A percentile compares a stretch with the other conserved stretches of the same genome.
phyloP scores from a whole-genome alignment of 2,888 invertebrate genomes.

The Taphrorychus bicolor region DNA sequence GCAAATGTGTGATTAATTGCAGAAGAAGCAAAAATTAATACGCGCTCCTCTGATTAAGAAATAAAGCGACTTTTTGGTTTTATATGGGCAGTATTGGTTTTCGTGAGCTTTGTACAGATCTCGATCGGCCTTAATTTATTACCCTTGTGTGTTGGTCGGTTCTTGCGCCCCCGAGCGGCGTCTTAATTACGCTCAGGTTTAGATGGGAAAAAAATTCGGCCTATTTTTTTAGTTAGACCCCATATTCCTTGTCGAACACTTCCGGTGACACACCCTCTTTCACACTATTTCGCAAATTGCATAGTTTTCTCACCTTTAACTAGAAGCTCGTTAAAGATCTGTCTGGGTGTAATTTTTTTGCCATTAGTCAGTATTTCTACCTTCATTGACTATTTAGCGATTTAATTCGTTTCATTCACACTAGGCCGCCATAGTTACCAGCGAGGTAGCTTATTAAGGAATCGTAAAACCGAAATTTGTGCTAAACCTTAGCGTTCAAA shows the following conservation, averaged over 20 bases:
- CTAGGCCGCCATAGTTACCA: conserved; percentile 2
- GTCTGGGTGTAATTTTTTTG: conserved; percentile 4
- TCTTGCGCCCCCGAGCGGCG: not conserved
- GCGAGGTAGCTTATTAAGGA: not conserved
- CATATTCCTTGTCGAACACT: not conserved
- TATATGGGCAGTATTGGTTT: conserved; percentile 44
- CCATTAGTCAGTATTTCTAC: not conserved
- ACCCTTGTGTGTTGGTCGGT: not conserved
- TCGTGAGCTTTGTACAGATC: conserved; percentile 42
- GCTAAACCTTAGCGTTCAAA: conserved; percentile 30
- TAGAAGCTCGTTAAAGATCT: not conserved
- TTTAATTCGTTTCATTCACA: conserved; percentile 32
- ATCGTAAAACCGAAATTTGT: conserved; percentile 33
- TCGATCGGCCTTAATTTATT: conserved; percentile 37
- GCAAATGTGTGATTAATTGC: conserved; percentile 41
- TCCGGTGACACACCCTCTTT: not conserved
- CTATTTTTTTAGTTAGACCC: too few relatives aligned
- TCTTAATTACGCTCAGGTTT: not conserved
- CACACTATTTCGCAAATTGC: not conserved
- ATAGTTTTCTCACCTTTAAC: not conserved
- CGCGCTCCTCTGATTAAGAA: conserved; percentile 46
- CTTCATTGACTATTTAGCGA: conserved; percentile 18
- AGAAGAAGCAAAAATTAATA: conserved; percentile 44
- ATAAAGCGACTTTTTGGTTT: conserved; percentile 42
- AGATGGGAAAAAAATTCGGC: too few relatives aligned